Base-by-base conservation (phyloP, 1,140 invertebrate species). In the Grapholita molesta region DNA sequence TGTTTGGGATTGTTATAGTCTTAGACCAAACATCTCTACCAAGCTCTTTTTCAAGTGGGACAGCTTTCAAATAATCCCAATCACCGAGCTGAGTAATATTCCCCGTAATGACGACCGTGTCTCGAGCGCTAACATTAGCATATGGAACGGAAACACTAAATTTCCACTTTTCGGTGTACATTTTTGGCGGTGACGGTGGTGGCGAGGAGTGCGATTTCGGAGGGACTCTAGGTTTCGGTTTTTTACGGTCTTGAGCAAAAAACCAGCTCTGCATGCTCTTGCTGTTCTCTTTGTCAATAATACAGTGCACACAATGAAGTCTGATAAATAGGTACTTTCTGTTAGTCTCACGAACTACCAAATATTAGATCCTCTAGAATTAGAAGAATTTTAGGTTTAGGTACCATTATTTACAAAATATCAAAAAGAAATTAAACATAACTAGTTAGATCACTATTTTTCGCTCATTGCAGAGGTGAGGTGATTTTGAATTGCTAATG, bases 1-100 rank as follows among this genome's bases (percentile, higher is more conserved):
- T 93, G 23, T 93, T 93, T 6, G 96, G 96, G 77, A 97, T 92
- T 67, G 86, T 86, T 23, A 95, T 76, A 38, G 83, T 77, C 55
- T 80, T 92, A 2, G 84, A 90, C 94, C 94, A 95, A 25, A 93
- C 70, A 69, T 93, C 86, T 18, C 80, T 85, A 30, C 79, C 83
- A 69, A 82, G 80, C 55, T 83, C 74, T 57, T 83, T 81, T 35
- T 89, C 78, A 64, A 95, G 82, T 1, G 88, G 67, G 8, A 93
- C 78, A 30, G 92, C 89, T 67, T 90, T 92, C 35, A 88, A 90
- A 11, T 89, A 91, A n/a, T 90, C 88, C 93, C 93, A 93, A 68
- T 77, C 92, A 18, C 89, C 89, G 67, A 88, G 78, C 71, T 87
- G 84, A 30, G 71, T 32, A 30, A 70, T 84, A 70, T 76, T 89